Conservation (phyloP, 2,113 vertebrate species). For the Leptosomus discolor region DNA sequence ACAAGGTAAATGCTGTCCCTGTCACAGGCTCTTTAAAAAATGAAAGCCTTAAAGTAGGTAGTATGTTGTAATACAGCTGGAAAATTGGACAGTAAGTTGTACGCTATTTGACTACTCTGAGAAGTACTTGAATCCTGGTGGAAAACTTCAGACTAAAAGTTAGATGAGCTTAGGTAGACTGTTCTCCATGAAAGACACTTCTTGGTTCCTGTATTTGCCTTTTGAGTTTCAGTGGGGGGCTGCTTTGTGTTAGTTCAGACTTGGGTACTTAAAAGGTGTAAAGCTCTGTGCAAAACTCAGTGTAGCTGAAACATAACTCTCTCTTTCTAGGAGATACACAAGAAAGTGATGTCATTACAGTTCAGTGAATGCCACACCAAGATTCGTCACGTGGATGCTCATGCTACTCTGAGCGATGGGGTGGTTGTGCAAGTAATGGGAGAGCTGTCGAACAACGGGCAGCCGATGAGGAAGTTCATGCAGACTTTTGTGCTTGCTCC, state of each 20-base stretch:
- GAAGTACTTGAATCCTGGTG: background rate
- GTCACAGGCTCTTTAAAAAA: background rate
- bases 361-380: constrained; percentile 98
- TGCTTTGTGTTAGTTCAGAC: background rate
- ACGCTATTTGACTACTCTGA: background rate
- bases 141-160: background rate
- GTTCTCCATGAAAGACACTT: background rate
- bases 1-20: background rate
- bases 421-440: constrained; percentile 98
- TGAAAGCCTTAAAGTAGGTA: background rate
- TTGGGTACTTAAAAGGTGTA: rapidly evolving
- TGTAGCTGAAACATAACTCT: background rate
- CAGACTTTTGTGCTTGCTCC: constrained; percentile 98
- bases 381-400: constrained; percentile 96
- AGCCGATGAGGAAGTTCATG: constrained; percentile 98
- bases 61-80: background rate
- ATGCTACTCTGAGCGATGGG: constrained; percentile 92
- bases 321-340: constrained; percentile 89
- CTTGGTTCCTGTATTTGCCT: background rate
- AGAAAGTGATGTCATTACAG: constrained; percentile 97
- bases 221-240: background rate
- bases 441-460: constrained; percentile 93
- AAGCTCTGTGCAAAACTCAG: background rate
- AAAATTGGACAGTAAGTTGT: background rate
- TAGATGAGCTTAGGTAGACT: background rate